Conservation (phyloP, 1,140 invertebrate genomes). For the Drosophila jambulina region DNA sequence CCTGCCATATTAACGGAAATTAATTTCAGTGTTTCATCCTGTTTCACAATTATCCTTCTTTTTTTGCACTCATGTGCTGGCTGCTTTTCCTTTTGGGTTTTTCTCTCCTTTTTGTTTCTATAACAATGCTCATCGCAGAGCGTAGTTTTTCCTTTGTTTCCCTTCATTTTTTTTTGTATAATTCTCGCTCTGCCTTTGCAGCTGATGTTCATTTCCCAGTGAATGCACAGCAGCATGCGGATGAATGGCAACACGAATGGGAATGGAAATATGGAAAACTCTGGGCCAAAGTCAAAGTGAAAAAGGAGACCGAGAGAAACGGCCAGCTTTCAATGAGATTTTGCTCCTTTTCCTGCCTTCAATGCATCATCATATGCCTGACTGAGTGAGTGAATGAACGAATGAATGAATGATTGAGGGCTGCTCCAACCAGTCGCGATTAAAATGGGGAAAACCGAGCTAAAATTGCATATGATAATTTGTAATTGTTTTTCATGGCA, state of each 20-base stretch:
- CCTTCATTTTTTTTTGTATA: constrained; percentile 23
- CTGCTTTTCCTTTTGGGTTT: constrained; percentile 31
- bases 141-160: constrained; percentile 41
- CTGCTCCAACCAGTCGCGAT: constrained; percentile 5
- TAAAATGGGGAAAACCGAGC: neutral
- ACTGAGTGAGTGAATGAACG: constrained; percentile 34
- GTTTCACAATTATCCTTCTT: constrained; percentile 19
- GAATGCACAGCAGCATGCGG: constrained; percentile 61
- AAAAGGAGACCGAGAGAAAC: constrained; percentile 38
- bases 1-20: constrained; percentile 67
- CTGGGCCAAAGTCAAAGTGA: constrained; percentile 57
- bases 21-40: constrained; percentile 65
- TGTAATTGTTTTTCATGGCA: constrained; percentile 16
- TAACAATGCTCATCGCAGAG: constrained; percentile 46
- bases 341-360: constrained; percentile 31
- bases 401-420: constrained; percentile 32
- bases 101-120: constrained; percentile 44
- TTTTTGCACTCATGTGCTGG: constrained; percentile 28
- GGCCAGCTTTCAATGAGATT: constrained; percentile 50
- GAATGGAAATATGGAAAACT: constrained; percentile 39
- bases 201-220: constrained; percentile 68
- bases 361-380: constrained; percentile 53
- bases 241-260: constrained; percentile 32
- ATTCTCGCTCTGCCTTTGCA: constrained; percentile 48
- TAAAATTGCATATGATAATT: constrained; percentile 55